Conservation (phyloP, 2,797 vertebrate genomes). For the Xenentodon cancila region DNA sequence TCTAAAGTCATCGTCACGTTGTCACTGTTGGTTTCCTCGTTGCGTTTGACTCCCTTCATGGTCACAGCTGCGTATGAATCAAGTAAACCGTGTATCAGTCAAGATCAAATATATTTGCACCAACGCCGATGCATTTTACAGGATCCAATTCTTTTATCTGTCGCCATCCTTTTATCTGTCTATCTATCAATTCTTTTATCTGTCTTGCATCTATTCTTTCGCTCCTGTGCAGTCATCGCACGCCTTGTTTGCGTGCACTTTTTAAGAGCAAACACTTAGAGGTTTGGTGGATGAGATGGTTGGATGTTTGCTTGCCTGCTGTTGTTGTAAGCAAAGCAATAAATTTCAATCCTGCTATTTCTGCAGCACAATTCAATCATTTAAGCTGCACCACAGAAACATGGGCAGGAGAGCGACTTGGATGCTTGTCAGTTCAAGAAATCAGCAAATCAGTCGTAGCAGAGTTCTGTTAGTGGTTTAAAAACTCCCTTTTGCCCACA, state of each 20-base stretch:
- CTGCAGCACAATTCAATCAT: slow-evolving; percentile 11
- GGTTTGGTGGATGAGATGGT: slow-evolving; percentile 24
- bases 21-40: neutral
- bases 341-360: slow-evolving; percentile 12
- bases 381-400: slow-evolving; percentile 5
- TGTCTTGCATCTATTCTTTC: neutral
- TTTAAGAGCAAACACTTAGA: slow-evolving; percentile 8
- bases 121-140: too few relatives aligned
- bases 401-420: neutral
- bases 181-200: neutral
- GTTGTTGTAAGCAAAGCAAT: slow-evolving; percentile 23
- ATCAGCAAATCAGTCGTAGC: neutral
- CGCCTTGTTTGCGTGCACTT: slow-evolving; percentile 16
- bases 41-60: neutral
- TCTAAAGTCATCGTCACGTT: neutral
- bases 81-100: neutral
- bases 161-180: neutral
- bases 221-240: slow-evolving; percentile 7
- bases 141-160: neutral
- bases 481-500: neutral
- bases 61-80: neutral
- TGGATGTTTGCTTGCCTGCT: slow-evolving; percentile 26
- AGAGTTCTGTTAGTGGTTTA: neutral
- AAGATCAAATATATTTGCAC: neutral
- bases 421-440: neutral